A percentile compares a stretch with the other conserved stretches of the same genome.
phyloP scores from a whole-genome alignment of 2,797 vertebrate genomes.

The Borostomias antarcticus region DNA sequence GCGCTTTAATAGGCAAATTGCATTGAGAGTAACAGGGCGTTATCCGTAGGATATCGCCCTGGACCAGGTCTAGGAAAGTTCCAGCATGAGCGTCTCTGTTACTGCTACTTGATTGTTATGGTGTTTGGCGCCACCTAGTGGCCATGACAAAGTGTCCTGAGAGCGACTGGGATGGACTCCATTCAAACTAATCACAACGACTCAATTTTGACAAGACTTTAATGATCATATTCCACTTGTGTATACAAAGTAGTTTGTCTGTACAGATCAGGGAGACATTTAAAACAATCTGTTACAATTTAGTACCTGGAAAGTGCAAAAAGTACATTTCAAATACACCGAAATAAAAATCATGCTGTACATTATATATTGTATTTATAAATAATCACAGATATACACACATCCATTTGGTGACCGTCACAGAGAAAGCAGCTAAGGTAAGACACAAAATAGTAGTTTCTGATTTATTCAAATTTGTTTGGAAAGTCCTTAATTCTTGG shows the following conservation, averaged over 20 bases:
- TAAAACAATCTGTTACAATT: conserved; percentile 89
- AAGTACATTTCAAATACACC: conserved; percentile 75
- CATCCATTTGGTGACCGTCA: conserved; percentile 73
- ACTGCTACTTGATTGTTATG: too few species aligned
- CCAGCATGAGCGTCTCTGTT: too few species aligned
- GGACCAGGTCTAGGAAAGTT: too few species aligned
- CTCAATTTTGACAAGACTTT: conserved; percentile 75
- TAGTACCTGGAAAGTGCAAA: conserved; percentile 96
- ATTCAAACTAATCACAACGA: background rate
- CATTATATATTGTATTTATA: conserved; percentile 84
- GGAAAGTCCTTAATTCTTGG: conserved; percentile 39
- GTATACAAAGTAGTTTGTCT: conserved; percentile 89
- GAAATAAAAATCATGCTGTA: conserved; percentile 93
- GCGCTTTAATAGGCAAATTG: too few species aligned
- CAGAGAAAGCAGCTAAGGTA: conserved; percentile 65
- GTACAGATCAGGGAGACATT: conserved; percentile 89
- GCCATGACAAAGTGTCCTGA: background rate
- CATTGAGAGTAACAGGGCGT: too few species aligned
- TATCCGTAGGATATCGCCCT: too few species aligned
- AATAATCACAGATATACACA: conserved; percentile 90
- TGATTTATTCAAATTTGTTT: conserved; percentile 45
- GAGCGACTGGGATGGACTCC: too few species aligned
- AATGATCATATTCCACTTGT: conserved; percentile 79
- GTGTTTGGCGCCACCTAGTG: background rate
- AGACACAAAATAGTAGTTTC: conserved; percentile 65